Evolutionary conservation across 92 coral and sea anemone genomes (phyloP).

Genomic region (Palythoa grandiflora): DNA sequence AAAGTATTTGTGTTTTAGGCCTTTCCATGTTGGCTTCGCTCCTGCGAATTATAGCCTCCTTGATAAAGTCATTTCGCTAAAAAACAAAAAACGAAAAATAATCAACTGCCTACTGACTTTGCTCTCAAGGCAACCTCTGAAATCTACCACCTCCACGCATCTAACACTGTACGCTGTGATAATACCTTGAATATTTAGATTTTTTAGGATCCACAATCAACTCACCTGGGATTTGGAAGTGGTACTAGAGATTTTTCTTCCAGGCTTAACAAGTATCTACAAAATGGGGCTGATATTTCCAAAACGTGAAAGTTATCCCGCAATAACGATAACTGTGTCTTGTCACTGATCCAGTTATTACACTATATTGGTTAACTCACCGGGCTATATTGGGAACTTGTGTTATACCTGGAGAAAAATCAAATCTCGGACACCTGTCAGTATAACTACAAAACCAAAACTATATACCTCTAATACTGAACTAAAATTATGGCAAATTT

Average conservation of each 20-base stretch:
- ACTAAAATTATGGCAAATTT: neutral
- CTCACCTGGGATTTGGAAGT: slow-evolving; percentile 26
- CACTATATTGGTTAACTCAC: slow-evolving; percentile 42
- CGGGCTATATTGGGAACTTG: slow-evolving; percentile 39
- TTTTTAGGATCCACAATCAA: too few relatives aligned
- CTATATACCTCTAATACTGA: slow-evolving; percentile 21
- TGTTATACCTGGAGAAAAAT: slow-evolving; percentile 49
- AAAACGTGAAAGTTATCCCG: neutral
- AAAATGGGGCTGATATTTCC: neutral
- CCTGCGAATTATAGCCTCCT: neutral
- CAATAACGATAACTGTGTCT: neutral
- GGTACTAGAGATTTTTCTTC: neutral
- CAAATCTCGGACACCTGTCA: slow-evolving; percentile 51
- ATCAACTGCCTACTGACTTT: too few relatives aligned
- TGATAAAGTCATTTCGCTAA: neutral
- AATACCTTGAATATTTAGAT: neutral
- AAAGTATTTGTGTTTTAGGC: too few relatives aligned
- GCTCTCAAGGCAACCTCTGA: too few relatives aligned
- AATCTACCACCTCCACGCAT: too few relatives aligned
- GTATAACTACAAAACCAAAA: slow-evolving; percentile 15
- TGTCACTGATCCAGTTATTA: slow-evolving; percentile 25
- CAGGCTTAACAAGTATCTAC: neutral
- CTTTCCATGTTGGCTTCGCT: neutral
- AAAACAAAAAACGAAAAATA: neutral
- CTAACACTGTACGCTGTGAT: too few relatives aligned